Conservation (phyloP, 2,888 invertebrate species). For the Tyria jacobaeae region DNA sequence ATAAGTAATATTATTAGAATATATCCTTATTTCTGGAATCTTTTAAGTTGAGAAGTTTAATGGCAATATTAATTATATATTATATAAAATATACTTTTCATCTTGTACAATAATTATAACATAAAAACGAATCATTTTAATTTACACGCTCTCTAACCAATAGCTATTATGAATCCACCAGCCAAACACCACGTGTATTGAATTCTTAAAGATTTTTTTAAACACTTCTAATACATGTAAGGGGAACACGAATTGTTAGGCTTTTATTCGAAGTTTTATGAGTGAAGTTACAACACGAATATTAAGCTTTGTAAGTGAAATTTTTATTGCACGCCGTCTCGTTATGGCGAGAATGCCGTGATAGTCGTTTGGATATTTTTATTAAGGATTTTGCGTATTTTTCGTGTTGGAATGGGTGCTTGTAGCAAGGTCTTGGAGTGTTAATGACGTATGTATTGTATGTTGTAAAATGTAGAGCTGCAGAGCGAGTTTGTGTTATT, state of each 20-base stretch:
- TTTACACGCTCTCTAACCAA: neutral
- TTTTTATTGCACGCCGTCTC: slow-evolving; percentile 50
- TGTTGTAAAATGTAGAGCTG: slow-evolving; percentile 10
- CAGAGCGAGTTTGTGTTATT: slow-evolving; percentile 5
- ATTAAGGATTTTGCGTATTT: slow-evolving; percentile 26
- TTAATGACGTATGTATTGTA: slow-evolving; percentile 21
- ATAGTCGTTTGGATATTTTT: slow-evolving; percentile 34
- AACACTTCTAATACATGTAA: slow-evolving; percentile 41
- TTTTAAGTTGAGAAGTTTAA: no score
- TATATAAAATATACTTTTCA: no score
- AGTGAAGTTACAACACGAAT: slow-evolving; percentile 45
- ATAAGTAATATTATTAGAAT: no score
- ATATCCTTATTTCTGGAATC: no score
- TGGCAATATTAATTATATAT: no score
- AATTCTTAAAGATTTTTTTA: slow-evolving; percentile 53
- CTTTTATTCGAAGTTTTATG: slow-evolving; percentile 53
- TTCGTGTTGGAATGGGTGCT: slow-evolving; percentile 23
- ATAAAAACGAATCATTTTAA: no score
- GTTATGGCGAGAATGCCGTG: slow-evolving; percentile 42
- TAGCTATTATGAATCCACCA: slow-evolving; percentile 23
- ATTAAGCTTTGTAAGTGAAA: slow-evolving; percentile 52
- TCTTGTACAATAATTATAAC: no score
- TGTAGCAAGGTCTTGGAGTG: slow-evolving; percentile 19
- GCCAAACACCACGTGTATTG: slow-evolving; percentile 28
- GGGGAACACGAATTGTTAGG: slow-evolving; percentile 48